Evolutionary conservation across 2,797 vertebrate genomes (phyloP).

Genomic region (Margarornis squamiger): DNA sequence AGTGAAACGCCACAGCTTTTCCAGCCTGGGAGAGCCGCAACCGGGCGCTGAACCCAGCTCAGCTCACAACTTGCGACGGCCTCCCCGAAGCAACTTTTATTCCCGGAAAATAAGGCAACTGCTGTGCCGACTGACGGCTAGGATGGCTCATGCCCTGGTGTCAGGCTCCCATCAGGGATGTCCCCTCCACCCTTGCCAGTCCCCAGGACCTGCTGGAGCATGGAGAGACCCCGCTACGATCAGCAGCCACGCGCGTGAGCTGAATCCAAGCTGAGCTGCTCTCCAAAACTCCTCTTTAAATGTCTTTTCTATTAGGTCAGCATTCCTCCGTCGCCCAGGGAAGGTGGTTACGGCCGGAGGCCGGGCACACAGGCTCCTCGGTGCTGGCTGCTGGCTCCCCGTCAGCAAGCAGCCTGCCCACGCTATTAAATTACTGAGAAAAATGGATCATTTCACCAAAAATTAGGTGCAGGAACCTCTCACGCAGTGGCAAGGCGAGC

Average conservation of each 20-base stretch:
- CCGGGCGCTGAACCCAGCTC: neutral
- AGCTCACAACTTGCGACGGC: neutral
- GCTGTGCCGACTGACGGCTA: rapidly evolving
- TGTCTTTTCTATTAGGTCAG: conserved; percentile 66
- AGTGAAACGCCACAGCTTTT: neutral
- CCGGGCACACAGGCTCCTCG: conserved; percentile 54
- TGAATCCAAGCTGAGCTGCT: neutral
- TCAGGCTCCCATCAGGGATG: rapidly evolving
- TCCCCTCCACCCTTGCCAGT: rapidly evolving
- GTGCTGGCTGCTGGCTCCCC: conserved; percentile 27
- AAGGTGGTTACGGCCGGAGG: conserved; percentile 57
- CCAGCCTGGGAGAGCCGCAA: conserved; percentile 26
- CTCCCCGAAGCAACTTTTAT: neutral
- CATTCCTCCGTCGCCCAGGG: conserved; percentile 38
- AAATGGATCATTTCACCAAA: conserved; percentile 59
- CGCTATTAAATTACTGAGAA: conserved; percentile 60
- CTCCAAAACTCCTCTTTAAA: conserved; percentile 50
- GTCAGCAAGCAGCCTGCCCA: conserved; percentile 51
- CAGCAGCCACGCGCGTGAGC: neutral
- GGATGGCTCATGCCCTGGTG: neutral
- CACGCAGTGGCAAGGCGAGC: neutral
- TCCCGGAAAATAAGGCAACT: neutral
- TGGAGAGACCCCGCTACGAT: neutral
- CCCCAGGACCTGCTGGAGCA: neutral
- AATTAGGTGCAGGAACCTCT: conserved; percentile 49